Evolutionary conservation across 2,888 invertebrate genomes (phyloP).

Genomic region (Oscheius onirici): DNA sequence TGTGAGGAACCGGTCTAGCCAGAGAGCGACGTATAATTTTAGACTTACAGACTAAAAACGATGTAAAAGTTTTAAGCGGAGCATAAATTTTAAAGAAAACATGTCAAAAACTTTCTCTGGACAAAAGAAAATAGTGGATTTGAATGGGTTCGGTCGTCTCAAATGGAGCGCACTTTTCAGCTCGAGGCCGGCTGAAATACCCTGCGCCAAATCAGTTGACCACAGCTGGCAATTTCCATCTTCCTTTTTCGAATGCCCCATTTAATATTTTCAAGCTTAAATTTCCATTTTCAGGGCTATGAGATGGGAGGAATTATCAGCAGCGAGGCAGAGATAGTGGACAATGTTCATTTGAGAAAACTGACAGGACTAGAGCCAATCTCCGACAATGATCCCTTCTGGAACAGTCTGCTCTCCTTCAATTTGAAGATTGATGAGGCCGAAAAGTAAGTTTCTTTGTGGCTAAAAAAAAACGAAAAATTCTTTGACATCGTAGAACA

Average conservation of each 20-base stretch:
- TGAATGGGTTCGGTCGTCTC: background rate
- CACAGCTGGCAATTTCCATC: slow-evolving; percentile 14
- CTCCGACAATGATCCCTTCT: slow-evolving; percentile 87
- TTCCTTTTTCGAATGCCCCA: background rate
- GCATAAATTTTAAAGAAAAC: too few species aligned
- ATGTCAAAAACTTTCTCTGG: too few species aligned
- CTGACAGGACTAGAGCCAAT: slow-evolving; percentile 78
- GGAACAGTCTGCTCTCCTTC: slow-evolving; percentile 92
- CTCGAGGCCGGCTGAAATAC: background rate
- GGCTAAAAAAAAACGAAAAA: background rate
- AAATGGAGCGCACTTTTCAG: background rate
- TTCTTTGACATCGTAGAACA: background rate
- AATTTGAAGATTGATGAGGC: slow-evolving; percentile 72
- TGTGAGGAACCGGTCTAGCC: background rate
- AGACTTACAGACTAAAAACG: background rate
- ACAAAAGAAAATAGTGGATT: background rate
- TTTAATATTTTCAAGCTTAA: background rate
- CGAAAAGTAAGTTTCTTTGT: slow-evolving; percentile 51
- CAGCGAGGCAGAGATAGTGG: slow-evolving; percentile 53
- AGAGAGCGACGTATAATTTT: background rate
- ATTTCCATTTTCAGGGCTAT: slow-evolving; percentile 3
- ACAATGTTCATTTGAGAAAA: slow-evolving; percentile 60
- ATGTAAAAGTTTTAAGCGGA: too few species aligned
- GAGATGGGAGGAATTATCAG: slow-evolving; percentile 52
- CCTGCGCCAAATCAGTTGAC: background rate